Base-by-base conservation (phyloP, 2,113 vertebrate species). In the Pomatorhinus ruficollis region DNA sequence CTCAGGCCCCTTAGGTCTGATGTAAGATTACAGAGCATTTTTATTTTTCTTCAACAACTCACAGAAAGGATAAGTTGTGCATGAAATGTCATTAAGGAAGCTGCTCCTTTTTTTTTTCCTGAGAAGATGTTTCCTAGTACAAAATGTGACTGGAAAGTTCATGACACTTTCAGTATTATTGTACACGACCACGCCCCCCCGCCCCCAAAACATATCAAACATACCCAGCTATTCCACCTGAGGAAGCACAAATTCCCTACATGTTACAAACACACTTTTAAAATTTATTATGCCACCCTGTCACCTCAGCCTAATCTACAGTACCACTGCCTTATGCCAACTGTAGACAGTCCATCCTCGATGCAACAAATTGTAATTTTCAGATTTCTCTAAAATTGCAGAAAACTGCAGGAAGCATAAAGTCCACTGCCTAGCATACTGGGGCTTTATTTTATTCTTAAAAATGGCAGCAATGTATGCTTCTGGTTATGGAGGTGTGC, bases 401-500 rank as follows among this genome's bases (percentile, higher is more conserved):
- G 33, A 83, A 89, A 86, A 72, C 25, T 81, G 61, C 33, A 95
- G 42, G 47, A 86, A 95, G 47, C 44, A 84, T 15, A 1, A 78
- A 79, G 61, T 57, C 63, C 39, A 63, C 30, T 53, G 24, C 33
- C 65, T 28, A 71, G 20, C 40, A 72, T 33, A 68, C 11, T 31
- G 44, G 33, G 45, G 40, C 61, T 75, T 93, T 44, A 74, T 79
- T 94, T 96, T 83, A 57, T 80, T 86, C 37, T 93, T 81, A 52
- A 83, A 93, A 96, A 83, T 59, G 65, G 79, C 88, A 92, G 85
- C 60, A 89, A 64, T 21, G 17, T 90, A 83, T 87, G 83, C 56
- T 94, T 81, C 83, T 87, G 66, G 69, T 89, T 90, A 83, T 71
- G 93, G 76, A 95, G 60, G 88, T 86, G 60, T 71, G 83, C 92